A percentile compares a stretch with the other conserved stretches of the same genome.
phyloP scores from a whole-genome alignment of 2,113 vertebrate genomes.

The Ardeotis arabs region DNA sequence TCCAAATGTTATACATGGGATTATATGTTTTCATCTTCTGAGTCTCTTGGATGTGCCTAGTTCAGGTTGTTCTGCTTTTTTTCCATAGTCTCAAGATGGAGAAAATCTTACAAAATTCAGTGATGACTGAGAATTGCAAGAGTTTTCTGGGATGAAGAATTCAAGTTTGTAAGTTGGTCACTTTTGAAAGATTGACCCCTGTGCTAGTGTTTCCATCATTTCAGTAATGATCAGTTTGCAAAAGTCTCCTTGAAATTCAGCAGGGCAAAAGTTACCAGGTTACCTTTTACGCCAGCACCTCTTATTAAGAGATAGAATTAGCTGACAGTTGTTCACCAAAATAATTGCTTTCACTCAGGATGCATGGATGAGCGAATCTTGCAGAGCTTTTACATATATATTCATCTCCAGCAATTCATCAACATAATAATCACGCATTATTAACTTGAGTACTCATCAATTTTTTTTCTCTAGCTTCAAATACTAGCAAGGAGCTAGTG shows the following conservation, averaged over 20 bases:
- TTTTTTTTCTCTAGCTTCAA: slow-evolving; percentile 23
- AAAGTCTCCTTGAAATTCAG: neutral
- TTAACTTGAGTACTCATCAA: slow-evolving; percentile 59
- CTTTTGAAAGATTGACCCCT: neutral
- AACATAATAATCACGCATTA: slow-evolving; percentile 59
- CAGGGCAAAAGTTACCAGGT: neutral
- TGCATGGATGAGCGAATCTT: slow-evolving; percentile 44
- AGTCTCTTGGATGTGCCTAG: neutral
- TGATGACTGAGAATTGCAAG: neutral
- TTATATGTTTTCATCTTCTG: neutral
- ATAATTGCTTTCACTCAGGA: slow-evolving; percentile 43
- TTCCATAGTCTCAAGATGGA: neutral
- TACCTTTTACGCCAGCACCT: neutral
- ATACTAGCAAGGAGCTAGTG: slow-evolving; percentile 28
- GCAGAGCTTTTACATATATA: slow-evolving; percentile 54
- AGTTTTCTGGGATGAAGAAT: neutral
- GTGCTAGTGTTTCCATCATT: neutral
- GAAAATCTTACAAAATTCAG: neutral
- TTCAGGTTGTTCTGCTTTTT: neutral
- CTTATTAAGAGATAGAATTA: neutral
- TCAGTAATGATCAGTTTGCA: neutral
- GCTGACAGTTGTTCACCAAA: slow-evolving; percentile 13
- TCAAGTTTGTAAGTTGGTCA: neutral
- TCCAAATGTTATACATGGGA: neutral
- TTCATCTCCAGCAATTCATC: slow-evolving; percentile 56